Evolutionary conservation across 2,888 invertebrate genomes (phyloP), one percentile per base, ranked within the genome.

Genomic region (Lochmaea crataegi): DNA sequence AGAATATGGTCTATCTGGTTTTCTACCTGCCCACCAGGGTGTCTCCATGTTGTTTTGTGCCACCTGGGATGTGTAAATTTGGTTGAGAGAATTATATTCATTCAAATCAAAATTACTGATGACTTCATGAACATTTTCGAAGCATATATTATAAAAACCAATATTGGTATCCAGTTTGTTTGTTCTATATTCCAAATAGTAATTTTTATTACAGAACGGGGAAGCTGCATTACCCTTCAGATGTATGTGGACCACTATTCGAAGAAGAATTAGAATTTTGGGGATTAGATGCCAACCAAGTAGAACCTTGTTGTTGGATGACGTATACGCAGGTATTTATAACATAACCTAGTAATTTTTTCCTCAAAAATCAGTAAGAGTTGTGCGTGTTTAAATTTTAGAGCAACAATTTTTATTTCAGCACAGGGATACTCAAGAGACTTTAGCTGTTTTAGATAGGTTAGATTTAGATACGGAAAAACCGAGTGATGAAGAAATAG

Each of bases 261-360:
- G 99, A 99, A 86, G 99, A 99, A 86, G 99, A 99, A 87, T 91
- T 99, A 80, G 99, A 99, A 88, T 99, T 98, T 88, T 99, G 99
- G 99, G 99, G 99, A 14, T 91, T 99, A 80, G 99, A 99, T 86
- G 96, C 99, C 51, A 99, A 99, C 89, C 99, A 99, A 89, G 98
- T 99, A 83, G 98, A 99, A 86, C 99, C 99, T 6, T 99, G 99
- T 88, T 99, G 99, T 88, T 99, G 99, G 99, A 99, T 99, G 98
- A 99, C 99, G 10, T 99, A 99, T 83, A 95, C 96, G 74, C 93
- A 94, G 94, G 96, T 96, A 85, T 45, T 18, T 48, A 9, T 53
- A 53, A 53, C 16, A 53, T 9, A 5, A n/a, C 42, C 12, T 38
- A 38, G 6, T 48, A 14, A 5, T 16, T 7, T 18, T 22, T 1